Evolutionary conservation across 1,140 invertebrate genomes (phyloP), one percentile per base, ranked within the genome.

Genomic region (Steinernema khuongi): DNA sequence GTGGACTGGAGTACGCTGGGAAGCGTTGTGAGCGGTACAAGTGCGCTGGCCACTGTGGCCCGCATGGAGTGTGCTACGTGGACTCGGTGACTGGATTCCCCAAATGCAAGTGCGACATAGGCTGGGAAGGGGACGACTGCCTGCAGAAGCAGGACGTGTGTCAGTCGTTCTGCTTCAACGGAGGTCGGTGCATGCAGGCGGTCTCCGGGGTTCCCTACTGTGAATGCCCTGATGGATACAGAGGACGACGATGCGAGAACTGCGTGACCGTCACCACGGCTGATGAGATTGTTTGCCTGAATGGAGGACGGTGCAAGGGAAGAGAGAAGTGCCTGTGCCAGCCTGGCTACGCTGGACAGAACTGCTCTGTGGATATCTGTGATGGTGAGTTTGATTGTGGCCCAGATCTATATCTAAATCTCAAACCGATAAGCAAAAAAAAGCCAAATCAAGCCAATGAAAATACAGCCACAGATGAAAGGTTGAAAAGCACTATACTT

Each of bases 151-250:
- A 17, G 50, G 19, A 60, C 50, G 19, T 22, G 50, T 60, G 50
- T 22, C 50, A 60, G 11, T 60, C 50, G 50, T 60, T 60, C 50
- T 60, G 50, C 26, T 60, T 60, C 50, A 60, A 60, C 22, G 50
- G 50, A 14, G 50, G 50, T 22, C 14, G 19, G 26, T 60, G 50
- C 22, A 60, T 60, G 7, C 50, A 60, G 19, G 26, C 50, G 4
- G 7, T 60, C 7, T 60, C 50, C 26, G 50, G 50, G 26, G 50
- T 60, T 7, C 50, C 50, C 14, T 60, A 60, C 22, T 60, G 50
- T 60, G 50, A 60, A 26, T 60, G 50, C 50, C 7, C 7, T 17
- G 50, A 60, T 60, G 50, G 50, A 60, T 60, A 60, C 26, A 14
- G 50, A 22, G 50, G 50, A 11, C 50, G 50, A 22, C 14, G 50